phyloP scores from a whole-genome alignment of 2,113 vertebrate species.

The Boulengeromyrus knoepffleri region DNA sequence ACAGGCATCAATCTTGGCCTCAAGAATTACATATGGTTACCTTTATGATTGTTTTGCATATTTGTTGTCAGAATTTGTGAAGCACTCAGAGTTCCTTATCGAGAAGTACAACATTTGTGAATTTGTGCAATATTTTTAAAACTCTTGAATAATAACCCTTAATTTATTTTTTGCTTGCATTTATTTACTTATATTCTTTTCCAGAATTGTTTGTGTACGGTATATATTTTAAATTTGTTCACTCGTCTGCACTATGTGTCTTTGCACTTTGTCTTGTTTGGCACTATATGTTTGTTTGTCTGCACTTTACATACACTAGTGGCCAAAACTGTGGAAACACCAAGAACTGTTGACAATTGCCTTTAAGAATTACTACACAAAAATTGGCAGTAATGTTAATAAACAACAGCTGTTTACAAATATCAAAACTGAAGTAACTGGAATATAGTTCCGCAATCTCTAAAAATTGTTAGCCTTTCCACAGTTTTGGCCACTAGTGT shows the following conservation, averaged over 20 bases:
- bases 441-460: no score
- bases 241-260: background rate
- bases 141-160: background rate
- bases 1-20: background rate
- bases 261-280: background rate
- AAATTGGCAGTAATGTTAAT: no score
- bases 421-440: no score
- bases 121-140: background rate
- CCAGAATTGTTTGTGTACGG: background rate
- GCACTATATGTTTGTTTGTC: background rate
- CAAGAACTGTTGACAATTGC: no score
- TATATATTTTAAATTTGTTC: background rate
- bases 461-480: no score
- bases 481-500: no score
- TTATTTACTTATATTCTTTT: background rate
- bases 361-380: no score
- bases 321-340: no score
- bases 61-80: background rate
- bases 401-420: no score
- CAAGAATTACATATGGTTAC: background rate
- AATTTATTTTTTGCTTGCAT: background rate
- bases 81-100: background rate
- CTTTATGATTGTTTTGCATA: background rate
- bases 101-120: background rate
- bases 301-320: background rate